Base-by-base conservation (phyloP, 1,140 invertebrate genomes). In the Caerostris darwini region DNA sequence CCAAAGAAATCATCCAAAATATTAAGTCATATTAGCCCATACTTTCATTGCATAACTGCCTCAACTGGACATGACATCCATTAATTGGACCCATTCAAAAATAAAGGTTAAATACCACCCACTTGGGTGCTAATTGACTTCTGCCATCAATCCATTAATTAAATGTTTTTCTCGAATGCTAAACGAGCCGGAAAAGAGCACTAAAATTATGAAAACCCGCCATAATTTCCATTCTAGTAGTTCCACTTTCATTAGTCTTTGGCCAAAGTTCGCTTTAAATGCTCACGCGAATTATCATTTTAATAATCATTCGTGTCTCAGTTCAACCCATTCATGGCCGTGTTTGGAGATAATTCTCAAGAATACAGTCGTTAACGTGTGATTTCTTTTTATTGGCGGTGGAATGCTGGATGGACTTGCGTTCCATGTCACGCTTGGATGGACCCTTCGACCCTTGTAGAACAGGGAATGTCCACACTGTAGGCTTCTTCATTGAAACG, bases 121-220 rank as follows among this genome's bases (percentile, higher is more conserved):
- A 77, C 19, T 50, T 34, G 34, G 34, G 34, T 34, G 34, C 34
- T 34, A 34, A 34, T 34, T 34, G 34, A 34, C 34, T 34, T 34
- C 34, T 34, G 34, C 0, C 34, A 34, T 34, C 34, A 34, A 77
- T 53, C 69, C 34, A 77, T 10, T 77, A 53, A 77, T 34, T 19
- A 77, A 77, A 77, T 77, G 34, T 50, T 34, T 34, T 34, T 4
- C 34, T 4, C 3, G 34, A 34, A 77, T 77, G 69, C 34, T 50
- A 34, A 10, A 77, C 12, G 34, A 10, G 34, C 8, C 34, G 34
- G 12, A 14, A 77, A 8, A 3, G 10, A 77, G 69, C 10, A 50
- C 34, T 77, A 77, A 77, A 77, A 77, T 77, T 77, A 77, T 77
- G 69, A 77, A 77, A 77, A 34, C 5, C 50, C 5, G 8, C 69